phyloP scores from a whole-genome alignment of 2,888 invertebrate genomes.

The Alloscopus bannaensis region DNA sequence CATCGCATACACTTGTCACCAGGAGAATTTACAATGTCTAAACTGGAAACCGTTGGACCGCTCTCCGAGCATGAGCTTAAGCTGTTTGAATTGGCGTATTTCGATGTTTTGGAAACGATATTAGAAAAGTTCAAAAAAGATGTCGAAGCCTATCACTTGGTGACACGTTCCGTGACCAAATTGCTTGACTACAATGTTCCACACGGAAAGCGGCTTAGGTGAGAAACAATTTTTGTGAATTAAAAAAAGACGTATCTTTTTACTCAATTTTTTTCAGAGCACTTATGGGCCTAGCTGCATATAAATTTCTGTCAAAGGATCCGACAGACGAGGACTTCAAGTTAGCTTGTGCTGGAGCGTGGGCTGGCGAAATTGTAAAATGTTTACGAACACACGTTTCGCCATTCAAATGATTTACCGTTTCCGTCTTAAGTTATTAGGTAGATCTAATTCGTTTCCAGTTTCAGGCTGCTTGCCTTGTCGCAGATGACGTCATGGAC shows the following conservation, averaged over 20 bases:
- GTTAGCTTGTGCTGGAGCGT: slow-evolving; percentile 89
- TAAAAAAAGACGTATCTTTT: background rate
- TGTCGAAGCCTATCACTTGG: background rate
- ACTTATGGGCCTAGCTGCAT: slow-evolving; percentile 84
- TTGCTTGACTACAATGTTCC: slow-evolving; percentile 94
- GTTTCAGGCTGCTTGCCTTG: slow-evolving; percentile 91
- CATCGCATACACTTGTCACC: no score
- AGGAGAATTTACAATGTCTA: no score
- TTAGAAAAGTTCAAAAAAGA: no score
- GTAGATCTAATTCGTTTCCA: slow-evolving; percentile 76
- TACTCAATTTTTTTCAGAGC: slow-evolving; percentile 75
- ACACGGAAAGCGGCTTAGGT: slow-evolving; percentile 89
- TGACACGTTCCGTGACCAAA: slow-evolving; percentile 84
- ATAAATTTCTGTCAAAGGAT: slow-evolving; percentile 81
- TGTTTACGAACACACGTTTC: background rate
- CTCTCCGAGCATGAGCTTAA: no score
- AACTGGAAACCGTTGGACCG: no score
- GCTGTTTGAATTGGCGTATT: no score
- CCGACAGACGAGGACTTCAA: slow-evolving; percentile 86
- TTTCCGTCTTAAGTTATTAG: background rate
- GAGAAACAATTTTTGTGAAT: background rate
- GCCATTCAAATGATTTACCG: background rate
- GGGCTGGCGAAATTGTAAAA: slow-evolving; percentile 95
- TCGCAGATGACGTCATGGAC: slow-evolving; percentile 96
- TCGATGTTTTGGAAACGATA: no score